Base-by-base conservation (phyloP, 1,140 invertebrate species). In the Calliphora vicina region DNA sequence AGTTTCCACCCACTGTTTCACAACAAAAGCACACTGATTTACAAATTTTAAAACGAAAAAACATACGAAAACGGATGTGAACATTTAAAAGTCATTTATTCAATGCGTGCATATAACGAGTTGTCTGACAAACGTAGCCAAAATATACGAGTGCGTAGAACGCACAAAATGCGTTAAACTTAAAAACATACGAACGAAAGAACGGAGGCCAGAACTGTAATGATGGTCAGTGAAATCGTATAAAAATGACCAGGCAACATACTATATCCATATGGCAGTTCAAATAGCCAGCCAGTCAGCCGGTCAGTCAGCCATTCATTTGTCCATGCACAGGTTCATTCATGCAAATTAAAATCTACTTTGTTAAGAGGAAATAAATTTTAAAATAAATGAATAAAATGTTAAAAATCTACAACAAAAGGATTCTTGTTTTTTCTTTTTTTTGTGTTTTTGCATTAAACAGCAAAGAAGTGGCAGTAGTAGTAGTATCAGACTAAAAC, bases 81-180 rank as follows among this genome's bases (percentile, higher is more conserved):
- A 81, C 80, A 81, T 81, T 81, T 81, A 61, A 81, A 81, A 81
- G 80, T 81, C 80, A 81, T 81, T 81, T 81, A 78, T 78, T 78
- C 74, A 78, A 78, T 78, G 74, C 74, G 74, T 78, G 35, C 23
- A 23, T 23, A 17, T 42, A 35, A 35, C 73, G 27, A 29, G 13
- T 35, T 20, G 73, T n/a, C 73, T 13, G 73, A 76, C 27, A 20
- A n/a, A 76, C 73, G 17, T 5, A 6, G 15, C 10, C 2, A n/a
- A 76, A 6, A 35, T 13, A 35, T 15, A n/a, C 35, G 29, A 35
- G 17, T 42, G 73, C n/a, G 50, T 57, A 35, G n/a, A 76, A 35
- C 27, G 1, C 5, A 35, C 73, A 76, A 76, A 76, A 27, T 76
- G 73, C 73, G 73, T 76, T n/a, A 35, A 35, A 35, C 27, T 20